These are phyloP conservation scores for Drosophila watanabei DNA, from an alignment of 1,140 invertebrate species.

Conservation along the genomic window DNA sequence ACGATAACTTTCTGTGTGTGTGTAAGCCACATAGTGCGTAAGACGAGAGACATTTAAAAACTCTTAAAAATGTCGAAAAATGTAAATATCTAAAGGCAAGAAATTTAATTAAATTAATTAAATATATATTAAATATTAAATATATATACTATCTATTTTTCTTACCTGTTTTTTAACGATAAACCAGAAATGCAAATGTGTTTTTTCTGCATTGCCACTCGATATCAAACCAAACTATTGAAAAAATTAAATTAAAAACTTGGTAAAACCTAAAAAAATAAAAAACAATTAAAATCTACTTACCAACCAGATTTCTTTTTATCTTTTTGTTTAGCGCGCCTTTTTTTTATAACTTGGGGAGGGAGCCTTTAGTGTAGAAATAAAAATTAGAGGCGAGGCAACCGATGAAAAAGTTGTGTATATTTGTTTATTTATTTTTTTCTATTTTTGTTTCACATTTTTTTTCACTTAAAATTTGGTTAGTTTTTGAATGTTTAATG, in stretches of 20 bases:
- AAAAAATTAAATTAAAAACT: too few relatives aligned
- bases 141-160: background rate
- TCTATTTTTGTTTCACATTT: background rate
- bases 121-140: background rate
- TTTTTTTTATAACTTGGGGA: too few relatives aligned
- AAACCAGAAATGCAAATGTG: background rate
- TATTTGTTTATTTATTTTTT: background rate
- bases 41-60: background rate
- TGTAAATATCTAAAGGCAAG: background rate
- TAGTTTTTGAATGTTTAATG: background rate
- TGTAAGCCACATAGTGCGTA: too few relatives aligned
- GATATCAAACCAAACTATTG: too few relatives aligned
- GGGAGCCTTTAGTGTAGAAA: too few relatives aligned
- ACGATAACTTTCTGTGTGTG: too few relatives aligned
- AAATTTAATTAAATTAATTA: background rate
- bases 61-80: background rate
- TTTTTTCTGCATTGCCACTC: background rate
- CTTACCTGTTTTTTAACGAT: background rate
- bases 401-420: too few relatives aligned
- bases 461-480: constrained; percentile 22
- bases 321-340: too few relatives aligned
- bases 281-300: too few relatives aligned
- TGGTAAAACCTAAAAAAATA: too few relatives aligned
- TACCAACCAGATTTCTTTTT: too few relatives aligned
- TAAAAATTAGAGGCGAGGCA: too few relatives aligned